Percentiles rank a stretch among this genome's conserved stretches.
Conservation (phyloP, 2,113 vertebrate species). For the Vulpes vulpes region DNA sequence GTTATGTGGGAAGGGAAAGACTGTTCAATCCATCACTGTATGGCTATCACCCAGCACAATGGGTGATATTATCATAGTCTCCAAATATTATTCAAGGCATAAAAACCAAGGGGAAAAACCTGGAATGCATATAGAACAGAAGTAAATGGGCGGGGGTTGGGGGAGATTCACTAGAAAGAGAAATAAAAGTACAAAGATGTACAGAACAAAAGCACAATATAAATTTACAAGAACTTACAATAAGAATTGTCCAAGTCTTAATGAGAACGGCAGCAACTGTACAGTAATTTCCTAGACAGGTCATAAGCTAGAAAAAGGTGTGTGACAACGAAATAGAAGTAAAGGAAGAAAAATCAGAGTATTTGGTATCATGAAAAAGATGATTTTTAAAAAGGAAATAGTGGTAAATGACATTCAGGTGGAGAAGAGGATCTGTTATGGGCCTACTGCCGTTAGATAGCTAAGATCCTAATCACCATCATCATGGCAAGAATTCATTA, state of each 20-base stretch:
- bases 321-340: not conserved
- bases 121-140: not conserved
- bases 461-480: not conserved
- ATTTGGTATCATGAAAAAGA: not conserved
- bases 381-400: not conserved
- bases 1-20: not conserved
- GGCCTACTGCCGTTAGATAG: not conserved
- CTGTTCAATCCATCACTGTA: not conserved
- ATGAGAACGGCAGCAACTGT: not conserved
- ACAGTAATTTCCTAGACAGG: not conserved
- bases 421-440: not conserved
- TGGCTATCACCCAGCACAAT: not conserved
- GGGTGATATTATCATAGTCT: not conserved
- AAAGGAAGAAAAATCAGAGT: not conserved
- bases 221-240: constrained; percentile 5
- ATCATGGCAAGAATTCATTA: not conserved
- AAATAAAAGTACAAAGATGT: not conserved
- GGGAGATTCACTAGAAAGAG: not conserved
- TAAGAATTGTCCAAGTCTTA: not conserved
- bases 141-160: not conserved
- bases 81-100: constrained; percentile 18
- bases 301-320: not conserved
- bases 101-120: not conserved
- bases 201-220: not conserved
- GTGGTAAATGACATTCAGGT: not conserved